Conservation (phyloP, 2,113 vertebrate genomes). For the Ceyx melanurus region DNA sequence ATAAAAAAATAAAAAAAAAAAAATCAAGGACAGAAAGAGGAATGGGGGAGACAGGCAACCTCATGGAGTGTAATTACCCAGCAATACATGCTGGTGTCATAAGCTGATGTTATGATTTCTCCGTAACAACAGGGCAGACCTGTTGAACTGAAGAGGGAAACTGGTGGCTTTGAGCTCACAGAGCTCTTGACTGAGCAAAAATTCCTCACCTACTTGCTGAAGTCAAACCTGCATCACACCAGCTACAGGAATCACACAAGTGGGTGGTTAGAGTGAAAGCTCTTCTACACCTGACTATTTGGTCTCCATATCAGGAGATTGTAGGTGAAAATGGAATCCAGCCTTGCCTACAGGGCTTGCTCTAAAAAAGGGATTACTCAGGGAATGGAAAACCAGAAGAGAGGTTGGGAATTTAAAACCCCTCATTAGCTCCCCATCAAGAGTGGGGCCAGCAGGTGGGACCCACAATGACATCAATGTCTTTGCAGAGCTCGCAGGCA, state of each 20-base stretch:
- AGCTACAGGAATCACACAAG: not conserved
- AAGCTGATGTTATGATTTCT: not conserved
- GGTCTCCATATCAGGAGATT: not conserved
- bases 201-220: not conserved
- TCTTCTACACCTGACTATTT: not conserved
- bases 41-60: not conserved
- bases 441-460: not conserved
- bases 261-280: not conserved
- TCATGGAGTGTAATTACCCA: not conserved
- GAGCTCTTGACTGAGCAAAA: not conserved
- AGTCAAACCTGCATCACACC: not conserved
- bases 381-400: not conserved
- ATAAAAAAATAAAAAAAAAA: not conserved
- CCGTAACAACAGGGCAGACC: fast-evolving
- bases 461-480: not conserved
- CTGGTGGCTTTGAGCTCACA: not conserved
- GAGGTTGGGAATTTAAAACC: not conserved
- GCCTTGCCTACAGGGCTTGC: not conserved
- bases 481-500: not conserved
- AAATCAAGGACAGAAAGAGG: not conserved
- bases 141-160: not conserved
- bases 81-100: not conserved
- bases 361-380: not conserved
- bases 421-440: not conserved
- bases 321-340: not conserved